These are phyloP conservation scores for Zonitis immaculata DNA, from an alignment of 2,888 invertebrate genomes.

Conservation along the genomic window DNA sequence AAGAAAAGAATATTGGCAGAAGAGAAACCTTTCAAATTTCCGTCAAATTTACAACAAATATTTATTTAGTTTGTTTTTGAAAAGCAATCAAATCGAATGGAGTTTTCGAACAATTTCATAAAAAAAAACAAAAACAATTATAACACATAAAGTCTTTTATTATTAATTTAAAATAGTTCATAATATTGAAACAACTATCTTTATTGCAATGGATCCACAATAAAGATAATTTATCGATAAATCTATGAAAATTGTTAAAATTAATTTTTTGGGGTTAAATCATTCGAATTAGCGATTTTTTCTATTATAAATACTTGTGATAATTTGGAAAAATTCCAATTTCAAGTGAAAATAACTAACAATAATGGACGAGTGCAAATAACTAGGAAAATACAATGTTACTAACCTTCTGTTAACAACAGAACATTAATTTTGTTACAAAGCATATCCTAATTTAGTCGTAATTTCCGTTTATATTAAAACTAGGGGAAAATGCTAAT, in stretches of 20 bases:
- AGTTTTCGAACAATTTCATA: too few species aligned
- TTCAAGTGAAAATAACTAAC: background rate
- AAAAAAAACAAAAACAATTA: too few species aligned
- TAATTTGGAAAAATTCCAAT: background rate
- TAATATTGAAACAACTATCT: background rate
- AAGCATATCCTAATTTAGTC: conserved; percentile 3
- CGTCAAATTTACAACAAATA: too few species aligned
- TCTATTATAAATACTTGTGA: too few species aligned
- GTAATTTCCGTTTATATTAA: conserved; percentile 5
- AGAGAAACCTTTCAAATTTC: conserved; percentile 16
- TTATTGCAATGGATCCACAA: background rate
- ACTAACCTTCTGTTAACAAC: background rate
- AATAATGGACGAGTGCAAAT: background rate
- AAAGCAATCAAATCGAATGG: too few species aligned
- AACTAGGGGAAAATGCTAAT: conserved; percentile 3
- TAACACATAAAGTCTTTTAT: too few species aligned
- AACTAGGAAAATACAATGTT: background rate
- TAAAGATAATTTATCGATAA: background rate
- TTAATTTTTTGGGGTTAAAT: background rate
- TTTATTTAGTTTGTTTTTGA: too few species aligned
- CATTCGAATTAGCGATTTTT: too few species aligned
- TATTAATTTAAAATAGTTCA: too few species aligned
- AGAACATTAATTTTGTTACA: conserved; percentile 3
- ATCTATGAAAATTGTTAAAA: background rate
- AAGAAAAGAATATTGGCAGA: background rate